Evolutionary conservation across 2,888 invertebrate genomes (phyloP), one percentile per base, ranked within the genome.

Genomic region (Callinectes sapidus): DNA sequence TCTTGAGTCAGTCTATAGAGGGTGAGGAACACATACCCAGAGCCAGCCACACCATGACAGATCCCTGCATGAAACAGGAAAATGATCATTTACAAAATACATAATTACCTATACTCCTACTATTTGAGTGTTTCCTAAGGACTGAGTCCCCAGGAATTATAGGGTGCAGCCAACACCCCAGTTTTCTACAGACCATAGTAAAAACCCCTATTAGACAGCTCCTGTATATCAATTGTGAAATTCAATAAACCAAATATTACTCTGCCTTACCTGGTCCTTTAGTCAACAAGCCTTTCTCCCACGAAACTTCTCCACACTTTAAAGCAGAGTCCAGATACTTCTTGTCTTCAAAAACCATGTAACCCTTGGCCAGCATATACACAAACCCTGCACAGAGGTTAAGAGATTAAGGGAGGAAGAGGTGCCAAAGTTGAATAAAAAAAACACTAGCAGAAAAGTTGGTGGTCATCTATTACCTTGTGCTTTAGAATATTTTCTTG

Each of bases 21-120:
- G 0, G 98, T 96, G 87, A 98, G 96, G 95, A 98, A 98, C 0
- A 97, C 97, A 95, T 98, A 98, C 23, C 97, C 98, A 95, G 97
- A 98, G 61, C 98, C 98, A 35, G 97, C 97, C 0, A 98, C 96
- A 0, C 98, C 98, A 95, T 99, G 98, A 95, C 98, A 98, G 94
- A 98, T 97, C 0, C 98, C 96, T 96, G 94, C 13, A 95, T 94
- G 81, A 61, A 61, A 16, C 0, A 61, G 18, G 23, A 61, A 61
- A 61, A 61, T 55, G 0, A 61, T 61, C 48, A 48, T 0, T 48
- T 48, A 48, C 14, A 48, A 54, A 16, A 16, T 88, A 54, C 1
- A 39, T 39, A 39, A 39, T n/a, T n/a, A n/a, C n/a, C 28, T 18
- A 32, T 66, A 94, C 86, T 88, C 28, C 42, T 89, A 5, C 39